A percentile compares a stretch with the other conserved stretches of the same genome.
These are phyloP conservation scores for Aphidius colemani DNA, from an alignment of 2,888 invertebrate genomes.

Conservation along the genomic window DNA sequence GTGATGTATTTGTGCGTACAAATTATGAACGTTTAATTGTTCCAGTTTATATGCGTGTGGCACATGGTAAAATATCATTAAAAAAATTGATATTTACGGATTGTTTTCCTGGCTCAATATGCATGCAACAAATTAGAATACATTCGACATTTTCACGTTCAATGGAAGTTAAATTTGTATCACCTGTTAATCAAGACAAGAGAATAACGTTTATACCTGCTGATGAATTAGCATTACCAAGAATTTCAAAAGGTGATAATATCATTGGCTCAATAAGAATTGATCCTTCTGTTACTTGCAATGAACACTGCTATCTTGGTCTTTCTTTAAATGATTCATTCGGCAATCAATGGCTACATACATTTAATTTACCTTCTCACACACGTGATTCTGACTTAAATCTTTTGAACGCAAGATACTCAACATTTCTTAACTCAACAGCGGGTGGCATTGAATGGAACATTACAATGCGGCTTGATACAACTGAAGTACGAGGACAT, in stretches of 20 bases:
- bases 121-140: constrained; percentile 76
- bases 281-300: constrained; percentile 75
- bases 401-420: constrained; percentile 68
- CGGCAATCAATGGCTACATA: constrained; percentile 72
- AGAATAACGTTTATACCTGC: constrained; percentile 56
- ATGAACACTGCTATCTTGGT: constrained; percentile 77
- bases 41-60: constrained; percentile 76
- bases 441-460: constrained; percentile 66
- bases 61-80: constrained; percentile 69
- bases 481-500: constrained; percentile 71
- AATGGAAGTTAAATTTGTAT: constrained; percentile 75
- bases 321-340: constrained; percentile 69
- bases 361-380: constrained; percentile 68
- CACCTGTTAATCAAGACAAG: constrained; percentile 62
- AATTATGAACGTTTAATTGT: constrained; percentile 71
- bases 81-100: constrained; percentile 72
- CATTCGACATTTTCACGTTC: constrained; percentile 80
- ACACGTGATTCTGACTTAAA: constrained; percentile 74
- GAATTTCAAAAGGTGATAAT: constrained; percentile 58
- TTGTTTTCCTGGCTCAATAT: constrained; percentile 82
- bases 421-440: constrained; percentile 65
- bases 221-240: constrained; percentile 47
- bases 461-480: constrained; percentile 76
- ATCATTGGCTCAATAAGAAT: constrained; percentile 67
- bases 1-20: constrained; percentile 75